phyloP scores from a whole-genome alignment of 2,113 vertebrate species.

The Rhineura floridana region DNA sequence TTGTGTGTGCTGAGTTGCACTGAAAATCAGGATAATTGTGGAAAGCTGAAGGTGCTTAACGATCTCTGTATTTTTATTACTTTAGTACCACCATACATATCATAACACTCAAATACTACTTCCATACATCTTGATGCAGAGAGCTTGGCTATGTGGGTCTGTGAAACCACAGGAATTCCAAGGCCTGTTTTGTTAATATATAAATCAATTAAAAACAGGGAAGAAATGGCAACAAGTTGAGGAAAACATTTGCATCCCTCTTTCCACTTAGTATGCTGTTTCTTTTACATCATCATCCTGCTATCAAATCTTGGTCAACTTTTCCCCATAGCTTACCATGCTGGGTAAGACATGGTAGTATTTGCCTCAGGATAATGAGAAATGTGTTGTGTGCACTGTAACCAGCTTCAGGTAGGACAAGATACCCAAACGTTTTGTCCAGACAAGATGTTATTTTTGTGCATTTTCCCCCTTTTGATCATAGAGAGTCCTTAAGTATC shows the following conservation, averaged over 20 bases:
- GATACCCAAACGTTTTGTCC: constrained; percentile 12
- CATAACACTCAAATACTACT: not conserved
- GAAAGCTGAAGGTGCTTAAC: not conserved
- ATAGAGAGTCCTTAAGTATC: not conserved
- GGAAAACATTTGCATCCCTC: not conserved
- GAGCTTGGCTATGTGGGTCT: too few relatives aligned
- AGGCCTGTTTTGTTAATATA: not conserved
- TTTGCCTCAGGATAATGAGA: constrained; percentile 70
- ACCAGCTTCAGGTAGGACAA: constrained; percentile 33
- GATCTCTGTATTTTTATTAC: not conserved
- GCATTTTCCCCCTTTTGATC: not conserved
- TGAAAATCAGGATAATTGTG: not conserved
- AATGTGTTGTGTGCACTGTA: constrained; percentile 60
- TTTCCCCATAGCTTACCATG: not conserved
- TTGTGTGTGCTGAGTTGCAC: not conserved
- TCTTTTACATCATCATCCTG: not conserved
- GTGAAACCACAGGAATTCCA: not conserved
- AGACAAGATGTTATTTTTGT: constrained; percentile 37
- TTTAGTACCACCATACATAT: not conserved
- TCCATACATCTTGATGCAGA: not conserved
- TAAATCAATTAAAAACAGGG: not conserved
- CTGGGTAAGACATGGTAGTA: constrained; percentile 67
- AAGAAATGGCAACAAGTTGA: not conserved
- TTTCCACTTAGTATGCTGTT: not conserved
- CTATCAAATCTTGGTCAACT: not conserved